Base-by-base conservation (phyloP, 1,140 invertebrate species). In the Scaptomyza montana region DNA sequence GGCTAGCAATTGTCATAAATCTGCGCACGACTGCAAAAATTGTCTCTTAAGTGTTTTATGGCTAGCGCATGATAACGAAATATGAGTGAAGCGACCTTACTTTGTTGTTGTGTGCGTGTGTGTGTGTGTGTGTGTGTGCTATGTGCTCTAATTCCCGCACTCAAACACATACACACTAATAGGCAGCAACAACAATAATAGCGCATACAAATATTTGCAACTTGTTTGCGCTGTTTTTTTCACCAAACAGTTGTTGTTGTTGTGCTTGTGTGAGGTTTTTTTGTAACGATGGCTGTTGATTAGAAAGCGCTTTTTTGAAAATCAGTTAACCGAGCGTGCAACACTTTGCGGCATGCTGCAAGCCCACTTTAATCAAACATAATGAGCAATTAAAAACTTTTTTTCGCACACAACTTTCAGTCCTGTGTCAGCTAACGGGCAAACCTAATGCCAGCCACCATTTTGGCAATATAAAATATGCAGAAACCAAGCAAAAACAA, bases 341-440 rank as follows among this genome's bases (percentile, higher is more conserved):
- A 64, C 72, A 69, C 19, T 74, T 54, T 78, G 80, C 57, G 73
- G 80, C 61, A 65, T 47, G 33, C 60, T 64, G 61, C 82, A 75
- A 59, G 7, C 7, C 56, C 72, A 60, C 82, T 78, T 77, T 78
- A 89, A 82, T 87, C 82, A 67, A 72, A 76, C 72, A 82, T 82
- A 87, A 87, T 87, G 84, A 79, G 76, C 84, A 87, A 89, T 82
- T 87, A 77, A 78, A 64, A 89, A 87, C 63, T 69, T 89, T 85
- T 82, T 53, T 67, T 73, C 57, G 21, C 21, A 25, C 21, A 25
- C 21, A 25, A 25, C 1, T 25, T 25, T 25, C 21, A 71, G 57
- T 51, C 53, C 51, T 55, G 50, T 39, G n/a, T 30, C 63, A 57
- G 45, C 41, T 36, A 57, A 39, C 25, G 2, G 12, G 12, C 39